These are phyloP conservation scores for Pteropus rufus DNA, from an alignment of 2,797 vertebrate species.

Conservation along the genomic window DNA sequence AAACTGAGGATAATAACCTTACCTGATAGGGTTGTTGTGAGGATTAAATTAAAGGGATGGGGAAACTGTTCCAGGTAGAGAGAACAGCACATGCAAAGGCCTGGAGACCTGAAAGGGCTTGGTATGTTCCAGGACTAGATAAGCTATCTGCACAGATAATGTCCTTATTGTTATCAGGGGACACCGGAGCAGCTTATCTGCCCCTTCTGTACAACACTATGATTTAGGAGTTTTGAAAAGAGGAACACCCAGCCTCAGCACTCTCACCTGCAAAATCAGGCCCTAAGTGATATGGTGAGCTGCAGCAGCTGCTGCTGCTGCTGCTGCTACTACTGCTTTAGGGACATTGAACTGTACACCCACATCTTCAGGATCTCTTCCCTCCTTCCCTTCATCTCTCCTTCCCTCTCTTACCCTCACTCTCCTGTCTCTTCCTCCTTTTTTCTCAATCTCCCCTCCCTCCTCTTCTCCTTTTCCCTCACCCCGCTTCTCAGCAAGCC, in stretches of 20 bases:
- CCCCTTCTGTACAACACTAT: background rate
- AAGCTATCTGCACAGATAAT: background rate
- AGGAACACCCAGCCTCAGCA: background rate
- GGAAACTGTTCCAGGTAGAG: background rate
- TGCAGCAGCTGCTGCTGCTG: background rate
- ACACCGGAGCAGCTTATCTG: background rate
- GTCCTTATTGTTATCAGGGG: background rate
- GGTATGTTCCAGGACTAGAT: background rate
- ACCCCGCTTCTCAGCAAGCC: background rate
- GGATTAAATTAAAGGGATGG: background rate
- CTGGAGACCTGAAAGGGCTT: background rate
- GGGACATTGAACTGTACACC: background rate
- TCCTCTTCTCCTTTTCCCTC: background rate
- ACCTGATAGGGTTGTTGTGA: background rate
- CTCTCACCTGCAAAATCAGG: background rate
- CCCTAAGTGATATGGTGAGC: background rate
- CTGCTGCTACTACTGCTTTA: background rate
- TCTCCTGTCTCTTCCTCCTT: background rate
- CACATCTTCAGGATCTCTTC: background rate
- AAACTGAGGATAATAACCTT: background rate
- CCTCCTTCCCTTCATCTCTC: background rate
- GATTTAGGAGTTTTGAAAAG: background rate
- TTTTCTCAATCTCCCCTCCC: background rate
- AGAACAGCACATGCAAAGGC: background rate
- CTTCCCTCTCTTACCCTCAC: background rate